A percentile compares a stretch with the other conserved stretches of the same genome.
phyloP scores from a whole-genome alignment of 2,113 vertebrate species.

The Choloepus hoffmanni region DNA sequence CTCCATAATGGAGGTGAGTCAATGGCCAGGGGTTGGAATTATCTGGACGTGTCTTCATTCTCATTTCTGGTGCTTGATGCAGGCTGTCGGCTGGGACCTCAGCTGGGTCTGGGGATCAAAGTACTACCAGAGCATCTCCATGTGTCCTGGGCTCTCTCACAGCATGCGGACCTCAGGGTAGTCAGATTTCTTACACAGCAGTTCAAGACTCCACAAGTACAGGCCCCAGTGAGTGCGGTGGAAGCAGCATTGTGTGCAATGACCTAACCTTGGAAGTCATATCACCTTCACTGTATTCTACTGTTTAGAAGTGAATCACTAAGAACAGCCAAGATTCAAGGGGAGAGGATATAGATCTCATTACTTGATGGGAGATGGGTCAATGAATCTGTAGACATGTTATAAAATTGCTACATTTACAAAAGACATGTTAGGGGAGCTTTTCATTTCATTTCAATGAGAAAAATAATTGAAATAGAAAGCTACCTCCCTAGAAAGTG shows the following conservation, averaged over 20 bases:
- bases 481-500: neutral
- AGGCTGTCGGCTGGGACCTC: neutral
- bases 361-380: neutral
- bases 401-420: neutral
- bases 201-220: neutral
- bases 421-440: neutral
- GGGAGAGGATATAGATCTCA: neutral
- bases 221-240: neutral
- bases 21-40: neutral
- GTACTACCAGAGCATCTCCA: neutral
- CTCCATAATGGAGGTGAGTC: neutral
- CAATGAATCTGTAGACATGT: neutral
- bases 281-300: neutral
- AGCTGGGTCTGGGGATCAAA: neutral
- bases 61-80: neutral
- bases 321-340: neutral
- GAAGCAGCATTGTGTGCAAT: neutral
- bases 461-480: slow-evolving; percentile 34
- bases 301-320: neutral
- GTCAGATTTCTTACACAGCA: neutral
- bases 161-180: neutral
- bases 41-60: neutral
- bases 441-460: neutral
- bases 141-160: neutral
- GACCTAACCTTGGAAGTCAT: neutral